phyloP scores from a whole-genome alignment of 1,140 invertebrate genomes.

The Frieseomelitta varia region DNA sequence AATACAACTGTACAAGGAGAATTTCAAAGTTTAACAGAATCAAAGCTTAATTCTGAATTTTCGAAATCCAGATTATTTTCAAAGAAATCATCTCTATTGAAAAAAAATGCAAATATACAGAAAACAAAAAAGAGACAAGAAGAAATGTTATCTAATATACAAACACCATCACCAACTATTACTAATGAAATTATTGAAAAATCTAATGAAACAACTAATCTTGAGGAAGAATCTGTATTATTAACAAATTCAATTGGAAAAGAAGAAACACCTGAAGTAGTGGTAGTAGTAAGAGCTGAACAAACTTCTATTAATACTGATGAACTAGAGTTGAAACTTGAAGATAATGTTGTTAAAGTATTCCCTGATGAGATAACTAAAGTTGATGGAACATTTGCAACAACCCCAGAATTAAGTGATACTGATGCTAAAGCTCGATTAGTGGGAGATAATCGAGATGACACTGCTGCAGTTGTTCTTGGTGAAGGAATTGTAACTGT shows the following conservation, averaged over 20 bases:
- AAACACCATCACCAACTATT: slow-evolving; percentile 16
- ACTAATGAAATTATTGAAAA: slow-evolving; percentile 43
- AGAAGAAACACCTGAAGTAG: slow-evolving; percentile 62
- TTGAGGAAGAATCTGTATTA: slow-evolving; percentile 31
- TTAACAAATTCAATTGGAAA: slow-evolving; percentile 24
- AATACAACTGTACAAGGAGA: slow-evolving; percentile 84
- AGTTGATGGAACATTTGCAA: slow-evolving; percentile 54
- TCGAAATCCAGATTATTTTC: slow-evolving; percentile 29
- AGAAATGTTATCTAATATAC: slow-evolving; percentile 34
- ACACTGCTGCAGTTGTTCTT: slow-evolving; percentile 72
- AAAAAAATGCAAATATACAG: background rate
- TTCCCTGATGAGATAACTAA: slow-evolving; percentile 36
- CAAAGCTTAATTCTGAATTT: slow-evolving; percentile 63
- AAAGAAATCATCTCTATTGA: slow-evolving; percentile 43
- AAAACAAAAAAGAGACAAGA: slow-evolving; percentile 1
- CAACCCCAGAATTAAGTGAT: slow-evolving; percentile 72
- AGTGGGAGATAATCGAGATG: slow-evolving; percentile 71
- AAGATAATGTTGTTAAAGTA: slow-evolving; percentile 45
- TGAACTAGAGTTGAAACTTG: slow-evolving; percentile 16
- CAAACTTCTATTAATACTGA: slow-evolving; percentile 58
- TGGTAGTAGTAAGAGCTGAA: slow-evolving; percentile 77
- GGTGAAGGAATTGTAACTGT: slow-evolving; percentile 72
- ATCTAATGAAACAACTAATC: slow-evolving; percentile 28
- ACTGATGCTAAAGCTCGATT: slow-evolving; percentile 76
- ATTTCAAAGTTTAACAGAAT: slow-evolving; percentile 80